These are phyloP conservation scores for Drosophila mettleri DNA, from an alignment of 2,888 invertebrate genomes.

Conservation along the genomic window DNA sequence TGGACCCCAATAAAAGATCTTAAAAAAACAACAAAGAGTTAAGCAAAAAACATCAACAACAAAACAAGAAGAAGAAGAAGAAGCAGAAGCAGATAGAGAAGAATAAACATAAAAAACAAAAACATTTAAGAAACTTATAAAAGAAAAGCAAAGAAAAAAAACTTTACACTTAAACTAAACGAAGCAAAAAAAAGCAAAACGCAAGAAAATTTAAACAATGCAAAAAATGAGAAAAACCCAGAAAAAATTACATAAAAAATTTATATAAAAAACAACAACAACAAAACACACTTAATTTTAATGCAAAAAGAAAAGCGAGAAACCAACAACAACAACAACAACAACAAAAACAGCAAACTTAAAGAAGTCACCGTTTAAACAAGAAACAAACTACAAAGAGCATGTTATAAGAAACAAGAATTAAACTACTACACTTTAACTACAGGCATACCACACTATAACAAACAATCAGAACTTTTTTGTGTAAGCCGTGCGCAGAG, in stretches of 20 bases:
- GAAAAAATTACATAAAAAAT: conserved; percentile 65
- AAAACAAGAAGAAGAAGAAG: conserved; percentile 62
- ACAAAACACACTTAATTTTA: conserved; percentile 69
- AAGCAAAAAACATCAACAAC: conserved; percentile 59
- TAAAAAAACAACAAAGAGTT: conserved; percentile 75
- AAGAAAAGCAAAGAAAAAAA: conserved; percentile 53
- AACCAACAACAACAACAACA: conserved; percentile 64
- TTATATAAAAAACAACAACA: conserved; percentile 47
- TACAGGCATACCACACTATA: conserved; percentile 54
- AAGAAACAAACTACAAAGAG: conserved; percentile 39
- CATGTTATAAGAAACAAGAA: conserved; percentile 64
- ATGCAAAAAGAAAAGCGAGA: conserved; percentile 35
- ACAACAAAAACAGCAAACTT: conserved; percentile 73
- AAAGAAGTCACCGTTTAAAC: conserved; percentile 81
- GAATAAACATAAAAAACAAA: conserved; percentile 61
- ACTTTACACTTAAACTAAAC: conserved; percentile 70
- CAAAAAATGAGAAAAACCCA: conserved; percentile 59
- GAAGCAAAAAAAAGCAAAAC: conserved; percentile 42
- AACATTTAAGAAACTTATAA: conserved; percentile 79
- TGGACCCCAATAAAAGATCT: conserved; percentile 84
- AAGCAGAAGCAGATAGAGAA: no score
- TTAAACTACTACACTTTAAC: conserved; percentile 70
- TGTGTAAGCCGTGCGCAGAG: conserved; percentile 5
- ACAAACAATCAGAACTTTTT: conserved; percentile 36
- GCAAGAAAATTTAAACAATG: conserved; percentile 74